phyloP scores from a whole-genome alignment of 2,113 vertebrate species.

The Stigmatopora argus region DNA sequence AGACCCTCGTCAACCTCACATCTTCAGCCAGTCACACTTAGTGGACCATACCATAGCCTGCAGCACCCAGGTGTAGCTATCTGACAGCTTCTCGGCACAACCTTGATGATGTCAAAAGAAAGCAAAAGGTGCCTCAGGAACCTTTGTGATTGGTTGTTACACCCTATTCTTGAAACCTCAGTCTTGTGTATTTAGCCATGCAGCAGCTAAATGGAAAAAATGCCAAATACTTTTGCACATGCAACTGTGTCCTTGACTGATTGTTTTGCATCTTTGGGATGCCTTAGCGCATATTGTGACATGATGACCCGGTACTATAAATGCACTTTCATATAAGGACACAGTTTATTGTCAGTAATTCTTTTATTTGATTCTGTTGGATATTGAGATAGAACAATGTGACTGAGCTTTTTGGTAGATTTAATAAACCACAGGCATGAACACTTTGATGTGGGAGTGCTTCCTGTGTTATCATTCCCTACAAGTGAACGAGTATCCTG shows the following conservation, averaged over 20 bases:
- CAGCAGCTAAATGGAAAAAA: conserved; percentile 9
- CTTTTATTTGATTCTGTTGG: not conserved
- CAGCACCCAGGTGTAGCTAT: conserved; percentile 32
- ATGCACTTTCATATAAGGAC: not conserved
- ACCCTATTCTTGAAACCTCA: conserved; percentile 19
- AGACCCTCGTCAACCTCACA: conserved; percentile 33
- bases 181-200: conserved; percentile 5
- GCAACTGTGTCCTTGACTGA: conserved; percentile 4
- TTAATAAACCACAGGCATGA: conserved; percentile 22
- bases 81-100: conserved; percentile 49
- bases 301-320: conserved; percentile 4
- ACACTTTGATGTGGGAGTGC: conserved; percentile 36
- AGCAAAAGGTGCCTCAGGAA: conserved; percentile 48
- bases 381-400: not conserved
- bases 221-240: conserved; percentile 14
- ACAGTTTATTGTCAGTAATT: not conserved
- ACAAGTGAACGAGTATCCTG: conserved; percentile 24
- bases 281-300: not conserved
- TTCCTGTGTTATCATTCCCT: conserved; percentile 40
- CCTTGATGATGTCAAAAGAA: conserved; percentile 12
- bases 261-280: conserved; percentile 24
- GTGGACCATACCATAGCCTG: conserved; percentile 46
- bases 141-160: conserved; percentile 19
- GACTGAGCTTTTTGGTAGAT: conserved; percentile 8
- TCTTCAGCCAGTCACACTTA: conserved; percentile 55